phyloP scores from a whole-genome alignment of 2,888 invertebrate species.

The Antheraea assamensis region DNA sequence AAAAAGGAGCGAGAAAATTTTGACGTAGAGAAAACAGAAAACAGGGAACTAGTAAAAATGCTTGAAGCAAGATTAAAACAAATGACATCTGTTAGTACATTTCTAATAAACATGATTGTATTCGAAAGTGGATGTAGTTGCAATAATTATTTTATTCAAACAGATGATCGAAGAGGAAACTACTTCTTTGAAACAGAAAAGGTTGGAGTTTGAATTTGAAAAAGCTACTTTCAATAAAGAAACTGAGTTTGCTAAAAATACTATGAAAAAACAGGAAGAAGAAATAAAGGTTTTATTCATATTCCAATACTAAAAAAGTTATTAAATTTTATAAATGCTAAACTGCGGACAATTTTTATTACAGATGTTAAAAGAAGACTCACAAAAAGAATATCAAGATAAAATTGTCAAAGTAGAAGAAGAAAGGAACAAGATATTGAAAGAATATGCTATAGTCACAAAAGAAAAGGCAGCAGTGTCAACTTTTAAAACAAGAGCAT shows the following conservation, averaged over 20 bases:
- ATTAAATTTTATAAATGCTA: slow-evolving; percentile 7
- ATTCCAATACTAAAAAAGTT: background rate
- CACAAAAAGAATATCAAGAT: slow-evolving; percentile 71
- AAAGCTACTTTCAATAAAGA: slow-evolving; percentile 84
- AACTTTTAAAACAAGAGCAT: slow-evolving; percentile 65
- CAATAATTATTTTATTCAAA: slow-evolving; percentile 25
- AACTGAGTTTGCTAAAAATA: slow-evolving; percentile 80
- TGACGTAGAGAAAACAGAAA: slow-evolving; percentile 80
- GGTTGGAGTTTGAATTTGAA: slow-evolving; percentile 83
- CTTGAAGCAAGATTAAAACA: slow-evolving; percentile 82
- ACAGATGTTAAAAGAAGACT: slow-evolving; percentile 67
- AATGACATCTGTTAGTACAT: slow-evolving; percentile 73
- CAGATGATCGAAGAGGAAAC: slow-evolving; percentile 77
- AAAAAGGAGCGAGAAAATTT: slow-evolving; percentile 80
- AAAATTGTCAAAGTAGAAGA: slow-evolving; percentile 67
- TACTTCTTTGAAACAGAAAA: slow-evolving; percentile 78
- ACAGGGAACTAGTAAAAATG: slow-evolving; percentile 76
- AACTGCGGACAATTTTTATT: background rate
- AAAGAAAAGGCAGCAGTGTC: slow-evolving; percentile 69
- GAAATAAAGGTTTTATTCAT: slow-evolving; percentile 76
- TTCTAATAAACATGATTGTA: slow-evolving; percentile 23
- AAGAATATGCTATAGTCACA: slow-evolving; percentile 56
- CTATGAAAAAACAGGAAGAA: slow-evolving; percentile 82
- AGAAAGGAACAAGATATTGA: slow-evolving; percentile 60
- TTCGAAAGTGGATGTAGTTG: background rate